These are phyloP conservation scores for Fragum fragum DNA, from an alignment of 2,888 invertebrate species.

Conservation along the genomic window DNA sequence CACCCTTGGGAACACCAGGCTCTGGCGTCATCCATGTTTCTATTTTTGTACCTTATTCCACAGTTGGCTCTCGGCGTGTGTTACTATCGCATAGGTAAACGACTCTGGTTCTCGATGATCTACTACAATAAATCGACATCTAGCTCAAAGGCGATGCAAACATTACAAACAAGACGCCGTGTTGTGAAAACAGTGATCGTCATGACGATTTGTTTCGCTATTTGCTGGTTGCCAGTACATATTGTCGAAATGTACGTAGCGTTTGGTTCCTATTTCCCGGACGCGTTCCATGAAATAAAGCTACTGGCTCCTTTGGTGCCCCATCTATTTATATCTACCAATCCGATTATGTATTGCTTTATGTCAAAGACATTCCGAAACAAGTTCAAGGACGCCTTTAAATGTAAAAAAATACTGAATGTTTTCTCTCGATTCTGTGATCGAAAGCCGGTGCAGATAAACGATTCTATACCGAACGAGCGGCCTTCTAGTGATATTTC, in stretches of 20 bases:
- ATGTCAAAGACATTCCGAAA: conserved; percentile 65
- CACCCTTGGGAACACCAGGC: conserved; percentile 49
- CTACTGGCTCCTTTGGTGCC: conserved; percentile 61
- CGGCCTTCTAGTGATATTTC: conserved; percentile 7
- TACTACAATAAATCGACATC: conserved; percentile 18
- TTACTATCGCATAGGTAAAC: conserved; percentile 63
- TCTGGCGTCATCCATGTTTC: conserved; percentile 51
- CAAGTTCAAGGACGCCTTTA: conserved; percentile 56
- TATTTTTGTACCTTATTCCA: conserved; percentile 62
- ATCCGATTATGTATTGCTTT: conserved; percentile 68
- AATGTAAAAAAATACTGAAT: conserved; percentile 26
- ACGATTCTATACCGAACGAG: background rate
- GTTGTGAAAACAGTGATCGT: conserved; percentile 61
- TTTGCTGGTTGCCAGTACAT: conserved; percentile 69
- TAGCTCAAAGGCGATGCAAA: conserved; percentile 41
- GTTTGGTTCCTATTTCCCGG: conserved; percentile 33
- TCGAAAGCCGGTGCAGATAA: background rate
- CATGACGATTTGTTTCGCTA: conserved; percentile 59
- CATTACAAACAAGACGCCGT: conserved; percentile 46
- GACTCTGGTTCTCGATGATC: conserved; percentile 43
- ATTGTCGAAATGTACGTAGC: conserved; percentile 55
- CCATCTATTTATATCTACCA: conserved; percentile 59
- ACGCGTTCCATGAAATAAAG: conserved; percentile 58
- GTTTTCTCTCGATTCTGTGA: background rate
- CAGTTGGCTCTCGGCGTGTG: conserved; percentile 60